phyloP scores from a whole-genome alignment of 2,113 vertebrate species.

The Apteryx mantelli region DNA sequence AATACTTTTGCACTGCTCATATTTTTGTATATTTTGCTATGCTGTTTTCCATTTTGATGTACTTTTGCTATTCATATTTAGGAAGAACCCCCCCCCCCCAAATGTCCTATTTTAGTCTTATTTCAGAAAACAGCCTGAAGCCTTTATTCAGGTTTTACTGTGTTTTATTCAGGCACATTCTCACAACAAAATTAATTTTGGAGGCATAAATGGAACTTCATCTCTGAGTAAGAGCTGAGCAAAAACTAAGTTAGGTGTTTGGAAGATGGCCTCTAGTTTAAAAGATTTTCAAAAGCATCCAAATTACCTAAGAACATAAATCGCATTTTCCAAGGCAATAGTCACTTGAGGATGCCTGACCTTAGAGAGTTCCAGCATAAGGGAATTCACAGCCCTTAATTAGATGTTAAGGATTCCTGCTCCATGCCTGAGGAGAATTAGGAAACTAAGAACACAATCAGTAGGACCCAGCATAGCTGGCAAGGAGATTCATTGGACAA shows the following conservation, averaged over 20 bases:
- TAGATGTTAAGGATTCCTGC: neutral
- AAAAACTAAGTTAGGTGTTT: neutral
- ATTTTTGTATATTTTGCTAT: neutral
- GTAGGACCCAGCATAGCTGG: neutral
- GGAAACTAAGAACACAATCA: neutral
- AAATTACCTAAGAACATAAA: neutral
- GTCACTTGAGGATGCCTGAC: neutral
- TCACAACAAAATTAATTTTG: neutral
- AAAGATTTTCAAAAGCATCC: neutral
- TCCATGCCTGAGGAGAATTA: neutral
- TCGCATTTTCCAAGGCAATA: neutral
- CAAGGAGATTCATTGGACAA: neutral
- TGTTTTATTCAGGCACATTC: neutral
- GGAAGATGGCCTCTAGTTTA: neutral
- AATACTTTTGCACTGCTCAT: neutral
- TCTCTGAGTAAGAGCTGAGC: neutral
- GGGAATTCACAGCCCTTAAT: neutral
- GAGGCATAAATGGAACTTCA: neutral
- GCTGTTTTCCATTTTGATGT: neutral
- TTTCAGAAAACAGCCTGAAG: neutral
- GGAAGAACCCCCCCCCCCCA: too few species aligned
- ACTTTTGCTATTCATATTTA: neutral
- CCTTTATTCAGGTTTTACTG: neutral
- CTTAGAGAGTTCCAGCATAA: neutral
- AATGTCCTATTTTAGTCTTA: neutral